These are phyloP conservation scores for Argopecten irradians DNA, from an alignment of 1,140 invertebrate genomes.

Conservation along the genomic window DNA sequence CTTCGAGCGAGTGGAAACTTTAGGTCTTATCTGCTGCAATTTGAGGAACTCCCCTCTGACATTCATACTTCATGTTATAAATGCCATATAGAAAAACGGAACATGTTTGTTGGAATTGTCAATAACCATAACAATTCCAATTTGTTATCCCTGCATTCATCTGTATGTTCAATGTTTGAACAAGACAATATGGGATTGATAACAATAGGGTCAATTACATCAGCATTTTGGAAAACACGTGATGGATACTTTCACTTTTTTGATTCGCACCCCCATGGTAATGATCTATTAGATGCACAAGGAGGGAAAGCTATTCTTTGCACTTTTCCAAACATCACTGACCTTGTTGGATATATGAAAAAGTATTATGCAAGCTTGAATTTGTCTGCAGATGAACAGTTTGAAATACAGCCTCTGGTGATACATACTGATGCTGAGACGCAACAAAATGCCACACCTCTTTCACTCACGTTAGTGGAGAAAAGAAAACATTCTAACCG, in stretches of 20 bases:
- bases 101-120: neutral
- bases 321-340: neutral
- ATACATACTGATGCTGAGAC: neutral
- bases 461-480: neutral
- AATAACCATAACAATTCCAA: neutral
- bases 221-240: neutral
- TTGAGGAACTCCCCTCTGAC: conserved; percentile 31
- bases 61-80: neutral
- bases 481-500: neutral
- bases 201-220: conserved; percentile 35
- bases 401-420: conserved; percentile 28
- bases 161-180: neutral
- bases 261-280: conserved; percentile 40
- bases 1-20: neutral
- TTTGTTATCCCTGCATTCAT: conserved; percentile 28
- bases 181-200: neutral
- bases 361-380: conserved; percentile 27
- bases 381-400: neutral
- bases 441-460: conserved; percentile 26
- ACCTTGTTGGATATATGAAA: conserved; percentile 28
- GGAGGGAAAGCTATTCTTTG: conserved; percentile 30
- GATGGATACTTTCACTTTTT: conserved; percentile 28
- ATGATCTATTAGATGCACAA: neutral
- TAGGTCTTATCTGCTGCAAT: conserved; percentile 24
- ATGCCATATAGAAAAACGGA: neutral